Evolutionary conservation across 2,888 invertebrate genomes (phyloP).

Genomic region (Entomobrya multifasciata): DNA sequence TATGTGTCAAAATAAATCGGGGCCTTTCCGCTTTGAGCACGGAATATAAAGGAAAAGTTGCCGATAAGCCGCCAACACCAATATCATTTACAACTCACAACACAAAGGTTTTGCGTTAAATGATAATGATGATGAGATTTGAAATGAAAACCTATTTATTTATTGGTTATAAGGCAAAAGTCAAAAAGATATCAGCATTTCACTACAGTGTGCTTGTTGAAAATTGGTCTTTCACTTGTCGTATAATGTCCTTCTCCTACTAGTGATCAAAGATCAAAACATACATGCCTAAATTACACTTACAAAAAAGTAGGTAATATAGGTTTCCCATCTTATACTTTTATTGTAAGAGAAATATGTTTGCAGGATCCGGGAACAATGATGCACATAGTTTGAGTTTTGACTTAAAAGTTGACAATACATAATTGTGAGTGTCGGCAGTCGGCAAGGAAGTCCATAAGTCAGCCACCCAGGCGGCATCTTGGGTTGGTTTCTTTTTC

Average conservation of each 20-base stretch:
- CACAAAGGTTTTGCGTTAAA: neutral
- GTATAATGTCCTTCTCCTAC: too few species aligned
- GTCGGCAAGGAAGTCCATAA: neutral
- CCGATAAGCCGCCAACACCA: constrained; percentile 37
- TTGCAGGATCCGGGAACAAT: too few species aligned
- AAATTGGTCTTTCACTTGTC: too few species aligned
- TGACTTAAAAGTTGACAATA: too few species aligned
- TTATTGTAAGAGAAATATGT: too few species aligned
- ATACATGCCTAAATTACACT: too few species aligned
- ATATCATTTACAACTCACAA: neutral
- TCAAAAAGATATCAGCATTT: constrained; percentile 1
- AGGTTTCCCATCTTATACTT: too few species aligned
- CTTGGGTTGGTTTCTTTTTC: constrained; percentile 25
- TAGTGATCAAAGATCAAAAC: too few species aligned
- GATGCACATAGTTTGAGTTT: too few species aligned
- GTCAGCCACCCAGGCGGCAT: constrained; percentile 61
- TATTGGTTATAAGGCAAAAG: constrained; percentile 35
- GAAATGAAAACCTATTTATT: constrained; percentile 29
- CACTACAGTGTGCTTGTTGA: too few species aligned
- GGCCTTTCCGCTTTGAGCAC: constrained; percentile 66
- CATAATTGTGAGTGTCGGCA: too few species aligned
- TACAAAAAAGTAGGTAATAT: too few species aligned
- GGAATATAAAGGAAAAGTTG: constrained; percentile 58
- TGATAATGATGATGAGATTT: constrained; percentile 9
- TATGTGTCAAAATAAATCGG: constrained; percentile 68